Evolutionary conservation across 2,113 vertebrate species (phyloP).

Genomic region (Ameiurus melas): DNA sequence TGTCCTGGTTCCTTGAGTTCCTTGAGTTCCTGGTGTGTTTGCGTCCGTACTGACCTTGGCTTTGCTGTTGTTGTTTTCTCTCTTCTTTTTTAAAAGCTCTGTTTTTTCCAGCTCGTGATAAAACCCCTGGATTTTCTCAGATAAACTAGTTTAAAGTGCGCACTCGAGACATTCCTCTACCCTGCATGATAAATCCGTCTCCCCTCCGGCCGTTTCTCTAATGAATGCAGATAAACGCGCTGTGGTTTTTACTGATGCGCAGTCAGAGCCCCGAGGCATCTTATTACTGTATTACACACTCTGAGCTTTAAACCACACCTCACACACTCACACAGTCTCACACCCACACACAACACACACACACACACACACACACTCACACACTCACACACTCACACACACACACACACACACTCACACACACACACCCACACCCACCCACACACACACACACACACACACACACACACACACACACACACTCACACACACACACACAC

Average conservation of each 20-base stretch:
- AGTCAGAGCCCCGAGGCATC: background rate
- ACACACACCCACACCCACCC: no score
- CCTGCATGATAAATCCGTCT: background rate
- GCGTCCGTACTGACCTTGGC: background rate
- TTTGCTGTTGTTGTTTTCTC: background rate
- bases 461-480: no score
- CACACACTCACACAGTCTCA: no score
- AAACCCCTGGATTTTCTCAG: background rate
- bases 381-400: no score
- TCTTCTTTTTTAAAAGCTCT: background rate
- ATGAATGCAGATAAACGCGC: background rate
- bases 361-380: no score
- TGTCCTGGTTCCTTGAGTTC: background rate
- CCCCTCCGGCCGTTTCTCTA: background rate
- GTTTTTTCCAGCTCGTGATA: background rate
- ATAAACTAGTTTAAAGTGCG: background rate
- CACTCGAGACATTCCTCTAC: background rate
- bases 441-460: no score
- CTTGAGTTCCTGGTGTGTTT: background rate
- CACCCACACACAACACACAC: no score
- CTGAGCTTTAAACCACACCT: background rate
- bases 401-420: no score
- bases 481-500: no score
- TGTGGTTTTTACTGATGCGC: constrained; percentile 12
- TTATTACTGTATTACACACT: background rate